These are phyloP conservation scores for Catharus minimus DNA, from an alignment of 2,113 vertebrate genomes.

Conservation along the genomic window DNA sequence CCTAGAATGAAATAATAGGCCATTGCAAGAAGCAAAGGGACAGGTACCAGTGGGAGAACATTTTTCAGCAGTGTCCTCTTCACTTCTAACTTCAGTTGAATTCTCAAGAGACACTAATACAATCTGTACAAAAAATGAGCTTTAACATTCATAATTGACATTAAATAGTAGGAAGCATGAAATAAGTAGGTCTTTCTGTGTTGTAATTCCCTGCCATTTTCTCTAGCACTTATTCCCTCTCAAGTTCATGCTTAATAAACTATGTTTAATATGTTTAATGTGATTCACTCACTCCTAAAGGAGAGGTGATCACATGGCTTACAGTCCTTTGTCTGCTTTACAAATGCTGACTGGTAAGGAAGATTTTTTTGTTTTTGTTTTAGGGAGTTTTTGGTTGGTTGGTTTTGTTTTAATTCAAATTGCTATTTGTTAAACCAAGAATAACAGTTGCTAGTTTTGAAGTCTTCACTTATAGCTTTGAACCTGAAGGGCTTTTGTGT, in stretches of 20 bases:
- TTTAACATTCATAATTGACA: neutral
- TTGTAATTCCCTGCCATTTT: neutral
- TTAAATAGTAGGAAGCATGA: neutral
- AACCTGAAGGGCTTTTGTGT: neutral
- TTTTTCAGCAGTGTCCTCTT: neutral
- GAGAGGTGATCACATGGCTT: neutral
- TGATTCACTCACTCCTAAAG: neutral
- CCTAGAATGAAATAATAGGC: neutral
- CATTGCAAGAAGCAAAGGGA: neutral
- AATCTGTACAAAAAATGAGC: neutral
- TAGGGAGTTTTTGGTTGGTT: rapidly evolving
- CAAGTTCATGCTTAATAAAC: neutral
- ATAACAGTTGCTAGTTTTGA: neutral
- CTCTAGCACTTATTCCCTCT: neutral
- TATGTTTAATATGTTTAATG: neutral
- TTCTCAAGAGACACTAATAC: neutral
- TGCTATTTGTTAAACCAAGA: neutral
- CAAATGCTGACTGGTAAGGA: neutral
- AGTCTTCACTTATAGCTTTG: neutral
- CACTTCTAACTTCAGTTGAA: neutral
- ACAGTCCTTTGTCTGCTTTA: neutral
- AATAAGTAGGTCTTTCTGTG: neutral
- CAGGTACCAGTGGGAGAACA: neutral
- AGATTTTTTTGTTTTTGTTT: rapidly evolving
- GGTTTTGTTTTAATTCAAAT: neutral